Base-by-base conservation (phyloP, 2,888 invertebrate genomes). In the Pyralis farinalis region DNA sequence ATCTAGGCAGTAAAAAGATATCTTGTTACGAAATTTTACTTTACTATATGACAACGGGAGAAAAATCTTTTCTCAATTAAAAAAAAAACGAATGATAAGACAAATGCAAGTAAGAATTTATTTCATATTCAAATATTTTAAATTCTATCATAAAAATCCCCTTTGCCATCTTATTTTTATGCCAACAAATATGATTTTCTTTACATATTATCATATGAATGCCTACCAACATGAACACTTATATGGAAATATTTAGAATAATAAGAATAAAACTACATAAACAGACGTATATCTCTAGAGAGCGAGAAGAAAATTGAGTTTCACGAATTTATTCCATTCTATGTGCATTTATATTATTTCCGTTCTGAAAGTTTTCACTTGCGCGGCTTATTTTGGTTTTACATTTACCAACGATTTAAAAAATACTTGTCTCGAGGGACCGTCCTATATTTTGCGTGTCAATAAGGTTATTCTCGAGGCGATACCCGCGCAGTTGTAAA, bases 391-490 rank as follows among this genome's bases (percentile, higher is more conserved):
- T 55, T 58, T 60, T 31, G 27, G 22, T 21, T 30, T 61, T 62
- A 64, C 62, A 57, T 64, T 63, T 58, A 50, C 50, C 33, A 29
- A 43, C 53, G 58, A 55, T 55, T 63, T 56, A 55, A 55, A 16
- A 62, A 68, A 63, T 58, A 52, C 63, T 46, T 55, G 54, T 55
- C 46, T 50, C 42, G 37, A 50, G 55, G 49, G 39, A 20, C 44
- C 49, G 51, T 47, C 44, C 52, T 57, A 58, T 69, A 67, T 62
- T 71, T 68, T 67, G 63, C 58, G 58, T 58, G 44, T 68, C 68
- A 71, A 75, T 71, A 63, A 57, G 67, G 63, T 57, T 67, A 61
- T 69, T 72, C 75, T 70, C 72, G 40, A 47, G 56, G 58, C 60
- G 51, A 48, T 28, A 50, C 56, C 46, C 52, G 57, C 58, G 49